Evolutionary conservation across 2,797 vertebrate genomes (phyloP), one percentile per base, ranked within the genome.

Genomic region (Sitta carolinensis): DNA sequence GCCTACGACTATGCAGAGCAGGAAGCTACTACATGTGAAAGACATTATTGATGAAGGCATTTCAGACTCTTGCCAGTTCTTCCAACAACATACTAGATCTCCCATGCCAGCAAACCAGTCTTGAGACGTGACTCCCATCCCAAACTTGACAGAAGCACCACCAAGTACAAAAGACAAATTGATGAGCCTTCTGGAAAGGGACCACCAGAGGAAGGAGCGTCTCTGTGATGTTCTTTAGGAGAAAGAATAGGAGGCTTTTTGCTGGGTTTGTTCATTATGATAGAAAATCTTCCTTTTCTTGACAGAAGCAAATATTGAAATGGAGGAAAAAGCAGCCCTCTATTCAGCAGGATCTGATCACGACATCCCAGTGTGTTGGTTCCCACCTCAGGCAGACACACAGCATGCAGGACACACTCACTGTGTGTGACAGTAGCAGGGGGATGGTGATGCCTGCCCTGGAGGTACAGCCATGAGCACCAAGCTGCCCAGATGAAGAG

Each of bases 21-120:
- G 94, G 94, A 97, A 97, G 89, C 83, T 88, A 32, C 93, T 91
- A 90, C 68, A 54, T 36, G n/a, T 96, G 88, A 96, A 97, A 97
- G 95, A 81, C 21, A 5, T 91, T 96, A 97, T 96, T 97, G 93
- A 96, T 91, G 93, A 86, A 94, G 74, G 76, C 93, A 82, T 95
- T 95, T 94, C 89, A 88, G 74, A 63, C 40, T 87, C 87, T 84
- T 54, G 88, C 90, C 92, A 93, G 80, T 70, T 57, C 80, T 88
- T 92, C 91, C 91, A 94, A 90, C 67, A 94, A 90, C 89, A 90
- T 73, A 88, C 89, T 89, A 86, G 67, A 90, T 94, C 87, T 93
- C 74, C 45, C 45, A 48, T 76, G 95, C 94, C 95, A 94, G 93
- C 85, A 96, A 96, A 95, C 91, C 89, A 90, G 59, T 84, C 91